Evolutionary conservation across 2,888 invertebrate species (phyloP), one percentile per base, ranked within the genome.

Genomic region (Colostygia pectinataria): DNA sequence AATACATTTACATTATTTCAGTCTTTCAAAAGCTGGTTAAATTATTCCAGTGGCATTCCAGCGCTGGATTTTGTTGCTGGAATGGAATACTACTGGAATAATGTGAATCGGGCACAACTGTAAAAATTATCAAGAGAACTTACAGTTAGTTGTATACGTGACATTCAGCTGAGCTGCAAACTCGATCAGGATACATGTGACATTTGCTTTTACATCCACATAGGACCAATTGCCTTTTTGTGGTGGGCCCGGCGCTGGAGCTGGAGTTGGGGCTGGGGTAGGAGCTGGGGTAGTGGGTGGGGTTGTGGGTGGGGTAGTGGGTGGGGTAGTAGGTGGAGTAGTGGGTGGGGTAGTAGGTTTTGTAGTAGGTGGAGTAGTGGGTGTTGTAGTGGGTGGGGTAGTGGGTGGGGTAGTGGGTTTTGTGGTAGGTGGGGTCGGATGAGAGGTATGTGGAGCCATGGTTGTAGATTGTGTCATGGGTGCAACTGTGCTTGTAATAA

Each of bases 111-210:
- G n/a, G n/a, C n/a, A n/a, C n/a, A n/a, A n/a, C n/a, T n/a, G n/a
- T n/a, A n/a, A n/a, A 9, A 13, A 29, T 2, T 10, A 29, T 10
- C 7, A 14, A 4, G 29, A 45, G 6, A 13, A 83, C 85, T 85
- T 53, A 85, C 85, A 66, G 38, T 71, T 73, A 13, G 73, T 52
- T 15, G 73, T 63, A 66, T 92, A 92, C 0, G 87, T 85, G 40
- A 95, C 81, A 63, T 93, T 93, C 45, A 95, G 77, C 68, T 93
- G 92, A 3, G 93, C 91, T 0, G 94, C 93, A 87, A 95, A 93
- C 76, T 93, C 86, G 4, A 93, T 76, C 37, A 94, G 68, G 15
- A 96, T 91, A 66, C 95, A 95, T 4, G 92, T 92, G 0, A 84
- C 70, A 64, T 93, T 92, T 20, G 24, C 59, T 20, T 55, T 66